Evolutionary conservation across 2,888 invertebrate species (phyloP).

Genomic region (Platycnemis pennipes): DNA sequence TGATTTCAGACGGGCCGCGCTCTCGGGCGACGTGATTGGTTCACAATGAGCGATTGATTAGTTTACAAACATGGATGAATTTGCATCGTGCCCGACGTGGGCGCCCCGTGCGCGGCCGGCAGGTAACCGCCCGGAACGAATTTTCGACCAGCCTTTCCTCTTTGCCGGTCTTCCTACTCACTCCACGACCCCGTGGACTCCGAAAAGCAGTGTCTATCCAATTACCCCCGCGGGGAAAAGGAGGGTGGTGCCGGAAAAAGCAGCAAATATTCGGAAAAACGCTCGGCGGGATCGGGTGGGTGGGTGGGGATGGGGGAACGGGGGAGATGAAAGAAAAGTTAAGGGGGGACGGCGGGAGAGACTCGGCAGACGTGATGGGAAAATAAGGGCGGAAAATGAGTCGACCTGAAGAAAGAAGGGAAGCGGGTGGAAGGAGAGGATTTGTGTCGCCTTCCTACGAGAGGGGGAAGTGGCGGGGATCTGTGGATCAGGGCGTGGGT

Average conservation of each 20-base stretch:
- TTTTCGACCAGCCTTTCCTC: neutral
- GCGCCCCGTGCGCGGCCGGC: neutral
- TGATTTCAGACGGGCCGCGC: neutral
- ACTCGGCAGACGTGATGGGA: neutral
- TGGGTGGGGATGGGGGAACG: neutral
- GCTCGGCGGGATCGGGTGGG: neutral
- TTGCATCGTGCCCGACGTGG: neutral
- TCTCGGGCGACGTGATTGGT: neutral
- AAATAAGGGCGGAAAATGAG: neutral
- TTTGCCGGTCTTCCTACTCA: neutral
- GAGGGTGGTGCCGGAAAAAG: too few relatives aligned
- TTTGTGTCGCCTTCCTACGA: neutral
- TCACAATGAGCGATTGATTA: slow-evolving; percentile 19
- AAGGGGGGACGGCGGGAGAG: neutral
- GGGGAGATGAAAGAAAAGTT: neutral
- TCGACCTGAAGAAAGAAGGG: neutral
- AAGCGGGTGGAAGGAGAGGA: neutral
- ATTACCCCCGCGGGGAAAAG: too few relatives aligned
- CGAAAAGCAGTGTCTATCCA: too few relatives aligned
- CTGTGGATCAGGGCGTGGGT: neutral
- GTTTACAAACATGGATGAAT: slow-evolving; percentile 8
- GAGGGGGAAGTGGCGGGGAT: neutral
- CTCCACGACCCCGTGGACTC: too few relatives aligned
- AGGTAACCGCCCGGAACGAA: neutral
- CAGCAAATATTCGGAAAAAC: neutral